Conservation (phyloP, 2,113 vertebrate species). For the Chaetodon auriga region DNA sequence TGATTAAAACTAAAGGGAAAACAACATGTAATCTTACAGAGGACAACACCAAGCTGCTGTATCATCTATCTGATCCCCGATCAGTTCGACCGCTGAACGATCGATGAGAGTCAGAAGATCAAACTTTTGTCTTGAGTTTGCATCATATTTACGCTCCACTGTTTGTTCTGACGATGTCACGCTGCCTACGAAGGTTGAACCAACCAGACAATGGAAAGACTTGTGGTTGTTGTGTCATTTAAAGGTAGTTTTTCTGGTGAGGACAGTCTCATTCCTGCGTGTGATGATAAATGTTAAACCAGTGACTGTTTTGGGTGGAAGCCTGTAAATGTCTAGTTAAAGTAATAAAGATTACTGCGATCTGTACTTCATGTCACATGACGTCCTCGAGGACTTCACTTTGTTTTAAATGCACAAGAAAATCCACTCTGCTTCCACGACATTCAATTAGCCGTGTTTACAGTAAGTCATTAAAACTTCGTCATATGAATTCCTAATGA, state of each 20-base stretch:
- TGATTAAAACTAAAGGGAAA: too few species aligned
- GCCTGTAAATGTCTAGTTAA: background rate
- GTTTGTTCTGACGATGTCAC: too few species aligned
- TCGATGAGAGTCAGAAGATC: too few species aligned
- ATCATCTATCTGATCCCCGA: too few species aligned
- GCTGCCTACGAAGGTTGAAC: background rate
- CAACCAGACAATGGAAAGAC: background rate
- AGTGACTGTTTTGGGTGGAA: background rate
- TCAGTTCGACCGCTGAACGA: too few species aligned
- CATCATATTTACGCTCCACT: too few species aligned
- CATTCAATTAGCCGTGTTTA: background rate
- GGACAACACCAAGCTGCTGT: too few species aligned
- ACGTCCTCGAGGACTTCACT: background rate
- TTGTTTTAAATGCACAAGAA: background rate
- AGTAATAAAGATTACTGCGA: background rate
- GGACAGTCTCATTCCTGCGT: background rate
- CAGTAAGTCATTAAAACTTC: slow-evolving; percentile 19
- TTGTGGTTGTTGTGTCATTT: background rate
- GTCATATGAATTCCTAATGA: background rate
- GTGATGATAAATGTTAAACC: too few species aligned
- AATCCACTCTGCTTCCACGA: background rate
- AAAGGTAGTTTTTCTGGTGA: background rate
- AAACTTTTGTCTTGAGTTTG: too few species aligned
- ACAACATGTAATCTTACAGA: too few species aligned
- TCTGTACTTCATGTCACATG: background rate